These are phyloP conservation scores for Ditylenchus weischeri DNA, from an alignment of 2,888 invertebrate species.

Conservation along the genomic window DNA sequence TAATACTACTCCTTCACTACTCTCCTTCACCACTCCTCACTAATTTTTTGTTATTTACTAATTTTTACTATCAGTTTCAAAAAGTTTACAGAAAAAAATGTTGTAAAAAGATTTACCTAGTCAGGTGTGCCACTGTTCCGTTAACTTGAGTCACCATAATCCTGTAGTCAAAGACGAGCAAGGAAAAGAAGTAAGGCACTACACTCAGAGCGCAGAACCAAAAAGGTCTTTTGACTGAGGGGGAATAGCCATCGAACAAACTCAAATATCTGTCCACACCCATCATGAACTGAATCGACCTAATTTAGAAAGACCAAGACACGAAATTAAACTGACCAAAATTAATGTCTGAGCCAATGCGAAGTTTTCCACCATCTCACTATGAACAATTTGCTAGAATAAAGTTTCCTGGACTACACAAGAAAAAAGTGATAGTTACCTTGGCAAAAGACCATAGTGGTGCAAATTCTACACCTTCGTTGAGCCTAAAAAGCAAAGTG, in stretches of 20 bases:
- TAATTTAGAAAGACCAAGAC: not conserved
- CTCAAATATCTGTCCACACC: conserved; percentile 35
- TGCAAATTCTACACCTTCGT: conserved; percentile 17
- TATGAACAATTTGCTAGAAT: conserved; percentile 36
- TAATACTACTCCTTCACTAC: too few relatives aligned
- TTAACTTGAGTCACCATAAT: conserved; percentile 9
- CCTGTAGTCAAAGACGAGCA: conserved; percentile 15
- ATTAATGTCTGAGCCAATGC: conserved; percentile 32
- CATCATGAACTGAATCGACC: conserved; percentile 16
- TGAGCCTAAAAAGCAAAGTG: conserved; percentile 15
- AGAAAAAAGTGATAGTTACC: conserved; percentile 10
- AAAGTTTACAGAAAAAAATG: too few relatives aligned
- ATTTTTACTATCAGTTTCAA: too few relatives aligned
- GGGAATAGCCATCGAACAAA: conserved; percentile 34
- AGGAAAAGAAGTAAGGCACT: conserved; percentile 34
- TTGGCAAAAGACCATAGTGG: conserved; percentile 33
- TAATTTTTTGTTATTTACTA: too few relatives aligned
- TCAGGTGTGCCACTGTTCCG: conserved; percentile 15
- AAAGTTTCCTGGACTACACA: not conserved
- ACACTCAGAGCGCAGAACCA: conserved; percentile 17
- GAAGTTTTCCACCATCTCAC: conserved; percentile 36
- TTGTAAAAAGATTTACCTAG: too few relatives aligned
- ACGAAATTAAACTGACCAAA: conserved; percentile 15
- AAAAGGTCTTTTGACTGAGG: conserved; percentile 22
- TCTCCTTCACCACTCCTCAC: too few relatives aligned